phyloP scores from a whole-genome alignment of 1,140 invertebrate species.

The Drosophila leontia region DNA sequence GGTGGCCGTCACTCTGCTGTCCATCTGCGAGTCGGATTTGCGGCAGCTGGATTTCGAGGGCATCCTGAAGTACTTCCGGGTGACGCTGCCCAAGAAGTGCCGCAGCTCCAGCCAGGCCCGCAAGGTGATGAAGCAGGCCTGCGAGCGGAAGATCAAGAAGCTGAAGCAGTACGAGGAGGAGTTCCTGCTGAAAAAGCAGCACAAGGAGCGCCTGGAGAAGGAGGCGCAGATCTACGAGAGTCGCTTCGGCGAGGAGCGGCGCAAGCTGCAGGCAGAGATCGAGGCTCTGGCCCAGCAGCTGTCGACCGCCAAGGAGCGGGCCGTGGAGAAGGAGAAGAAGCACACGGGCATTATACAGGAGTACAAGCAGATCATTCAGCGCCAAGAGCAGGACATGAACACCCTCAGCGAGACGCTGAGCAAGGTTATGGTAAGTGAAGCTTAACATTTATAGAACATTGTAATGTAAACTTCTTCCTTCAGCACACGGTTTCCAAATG shows the following conservation, averaged over 20 bases:
- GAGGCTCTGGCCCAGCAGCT: slow-evolving; percentile 93
- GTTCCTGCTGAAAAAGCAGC: slow-evolving; percentile 92
- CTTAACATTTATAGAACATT: neutral
- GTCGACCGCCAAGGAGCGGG: slow-evolving; percentile 89
- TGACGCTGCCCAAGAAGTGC: slow-evolving; percentile 98
- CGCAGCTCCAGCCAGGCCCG: slow-evolving; percentile 95
- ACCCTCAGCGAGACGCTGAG: slow-evolving; percentile 87
- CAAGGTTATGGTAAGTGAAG: slow-evolving; percentile 87
- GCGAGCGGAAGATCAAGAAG: slow-evolving; percentile 96
- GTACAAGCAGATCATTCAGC: slow-evolving; percentile 96
- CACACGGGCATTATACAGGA: slow-evolving; percentile 93
- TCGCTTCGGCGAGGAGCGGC: slow-evolving; percentile 91
- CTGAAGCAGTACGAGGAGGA: slow-evolving; percentile 98
- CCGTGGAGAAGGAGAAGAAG: slow-evolving; percentile 90
- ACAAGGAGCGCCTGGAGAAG: slow-evolving; percentile 92
- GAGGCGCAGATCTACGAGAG: slow-evolving; percentile 86
- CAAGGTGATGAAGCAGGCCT: slow-evolving; percentile 95
- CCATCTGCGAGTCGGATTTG: slow-evolving; percentile 97
- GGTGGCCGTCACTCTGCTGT: slow-evolving; percentile 96
- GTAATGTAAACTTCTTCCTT: neutral
- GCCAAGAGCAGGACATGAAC: slow-evolving; percentile 94
- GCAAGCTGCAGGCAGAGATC: slow-evolving; percentile 91
- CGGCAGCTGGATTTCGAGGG: slow-evolving; percentile 98
- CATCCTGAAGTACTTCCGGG: slow-evolving; percentile 97
- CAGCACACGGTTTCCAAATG: slow-evolving; percentile 87